Conservation (phyloP, 2,797 vertebrate genomes). For the Gallinago solitaria region DNA sequence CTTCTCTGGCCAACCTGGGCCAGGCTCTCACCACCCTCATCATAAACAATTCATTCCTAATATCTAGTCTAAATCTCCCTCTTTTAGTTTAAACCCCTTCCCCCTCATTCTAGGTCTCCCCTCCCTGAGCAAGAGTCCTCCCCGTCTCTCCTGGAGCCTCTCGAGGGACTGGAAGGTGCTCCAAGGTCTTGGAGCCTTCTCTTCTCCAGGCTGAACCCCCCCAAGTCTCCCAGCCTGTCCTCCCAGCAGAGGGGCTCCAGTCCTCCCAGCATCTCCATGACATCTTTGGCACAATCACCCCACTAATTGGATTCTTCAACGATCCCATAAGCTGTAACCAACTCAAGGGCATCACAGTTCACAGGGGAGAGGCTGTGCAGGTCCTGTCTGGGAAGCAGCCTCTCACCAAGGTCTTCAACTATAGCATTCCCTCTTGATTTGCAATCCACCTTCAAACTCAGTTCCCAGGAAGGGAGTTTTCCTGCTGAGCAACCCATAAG, state of each 20-base stretch:
- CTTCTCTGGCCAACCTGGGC: background rate
- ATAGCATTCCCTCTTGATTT: background rate
- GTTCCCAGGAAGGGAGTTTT: background rate
- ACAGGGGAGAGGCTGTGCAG: background rate
- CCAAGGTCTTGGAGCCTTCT: background rate
- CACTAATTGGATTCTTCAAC: background rate
- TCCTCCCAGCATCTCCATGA: background rate
- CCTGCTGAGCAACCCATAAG: too few species aligned
- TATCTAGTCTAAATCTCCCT: background rate
- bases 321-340: background rate
- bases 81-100: background rate
- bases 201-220: background rate
- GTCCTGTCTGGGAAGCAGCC: background rate
- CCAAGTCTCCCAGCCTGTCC: background rate
- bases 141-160: background rate
- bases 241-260: background rate
- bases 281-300: background rate
- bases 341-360: accelerated
- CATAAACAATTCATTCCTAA: background rate
- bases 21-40: background rate
- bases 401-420: accelerated
- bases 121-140: too few species aligned
- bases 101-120: background rate
- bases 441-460: background rate
- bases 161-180: background rate